A percentile compares a stretch with the other conserved stretches of the same genome.
phyloP scores from a whole-genome alignment of 2,797 vertebrate genomes.

The Hippoglossus hippoglossus region DNA sequence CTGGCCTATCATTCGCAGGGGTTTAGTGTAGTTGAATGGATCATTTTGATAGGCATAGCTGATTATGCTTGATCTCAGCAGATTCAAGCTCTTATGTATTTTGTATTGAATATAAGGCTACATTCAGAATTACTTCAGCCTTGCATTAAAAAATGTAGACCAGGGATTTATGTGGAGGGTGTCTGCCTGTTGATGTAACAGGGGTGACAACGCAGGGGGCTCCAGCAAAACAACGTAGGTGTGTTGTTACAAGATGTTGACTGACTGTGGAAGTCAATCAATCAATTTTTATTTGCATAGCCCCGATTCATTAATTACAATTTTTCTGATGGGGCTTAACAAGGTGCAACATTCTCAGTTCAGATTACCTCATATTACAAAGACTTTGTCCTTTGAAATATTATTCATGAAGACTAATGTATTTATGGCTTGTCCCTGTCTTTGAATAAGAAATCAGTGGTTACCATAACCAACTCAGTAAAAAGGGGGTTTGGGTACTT shows the following conservation, averaged over 20 bases:
- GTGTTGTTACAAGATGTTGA: no score
- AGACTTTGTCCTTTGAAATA: neutral
- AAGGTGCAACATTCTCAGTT: neutral
- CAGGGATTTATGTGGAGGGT: neutral
- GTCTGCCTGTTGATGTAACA: neutral
- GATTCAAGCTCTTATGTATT: neutral
- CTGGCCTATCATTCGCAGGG: neutral
- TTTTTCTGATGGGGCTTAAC: no score
- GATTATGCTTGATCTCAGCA: neutral
- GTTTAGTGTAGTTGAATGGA: neutral
- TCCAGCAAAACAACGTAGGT: neutral
- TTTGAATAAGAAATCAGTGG: neutral
- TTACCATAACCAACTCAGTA: neutral
- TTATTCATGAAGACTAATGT: neutral
- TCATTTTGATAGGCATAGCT: neutral
- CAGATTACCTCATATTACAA: neutral
- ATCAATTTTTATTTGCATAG: no score
- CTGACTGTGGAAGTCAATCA: no score
- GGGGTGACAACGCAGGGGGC: neutral
- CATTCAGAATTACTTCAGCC: neutral
- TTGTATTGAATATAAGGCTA: neutral
- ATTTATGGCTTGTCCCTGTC: neutral
- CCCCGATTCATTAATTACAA: neutral
- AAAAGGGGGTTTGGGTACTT: neutral
- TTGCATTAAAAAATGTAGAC: neutral